Percentiles rank a stretch among this genome's conserved stretches.
phyloP scores from a whole-genome alignment of 2,888 invertebrate genomes.

The Rhingia rostrata region DNA sequence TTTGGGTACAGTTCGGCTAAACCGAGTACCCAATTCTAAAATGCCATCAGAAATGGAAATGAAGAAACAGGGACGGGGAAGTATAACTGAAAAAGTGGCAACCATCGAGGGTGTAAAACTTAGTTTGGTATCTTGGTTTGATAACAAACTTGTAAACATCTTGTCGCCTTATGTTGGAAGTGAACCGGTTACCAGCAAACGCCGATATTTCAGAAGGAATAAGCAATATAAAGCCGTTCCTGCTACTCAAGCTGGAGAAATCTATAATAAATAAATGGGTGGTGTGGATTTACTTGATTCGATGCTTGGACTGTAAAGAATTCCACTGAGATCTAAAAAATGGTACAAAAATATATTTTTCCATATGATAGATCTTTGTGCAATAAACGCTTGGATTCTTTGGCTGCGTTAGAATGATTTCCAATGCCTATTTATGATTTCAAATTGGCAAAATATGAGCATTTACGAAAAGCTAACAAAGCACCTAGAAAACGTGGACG shows the following conservation, averaged over 20 bases:
- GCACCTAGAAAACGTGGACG: too few relatives aligned
- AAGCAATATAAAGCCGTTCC: slow-evolving; percentile 48
- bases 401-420: not conserved
- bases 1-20: slow-evolving; percentile 48
- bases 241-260: slow-evolving; percentile 41
- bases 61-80: slow-evolving; percentile 57
- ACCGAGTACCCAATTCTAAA: slow-evolving; percentile 50
- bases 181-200: too few relatives aligned
- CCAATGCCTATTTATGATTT: slow-evolving; percentile 15
- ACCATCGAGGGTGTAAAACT: slow-evolving; percentile 57
- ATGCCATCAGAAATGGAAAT: slow-evolving; percentile 62
- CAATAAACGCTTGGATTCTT: slow-evolving; percentile 4
- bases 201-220: slow-evolving; percentile 53
- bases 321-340: slow-evolving; percentile 50
- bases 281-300: slow-evolving; percentile 51
- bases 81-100: slow-evolving; percentile 52
- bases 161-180: too few relatives aligned
- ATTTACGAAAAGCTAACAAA: slow-evolving; percentile 2
- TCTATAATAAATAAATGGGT: slow-evolving; percentile 53
- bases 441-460: slow-evolving; percentile 4
- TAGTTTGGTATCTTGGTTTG: slow-evolving; percentile 65
- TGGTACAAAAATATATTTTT: slow-evolving; percentile 47
- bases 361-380: slow-evolving; percentile 20
- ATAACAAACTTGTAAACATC: too few relatives aligned
- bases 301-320: slow-evolving; percentile 53